Conservation (phyloP, 2,113 vertebrate species). For the Dromiciops gliroides region DNA sequence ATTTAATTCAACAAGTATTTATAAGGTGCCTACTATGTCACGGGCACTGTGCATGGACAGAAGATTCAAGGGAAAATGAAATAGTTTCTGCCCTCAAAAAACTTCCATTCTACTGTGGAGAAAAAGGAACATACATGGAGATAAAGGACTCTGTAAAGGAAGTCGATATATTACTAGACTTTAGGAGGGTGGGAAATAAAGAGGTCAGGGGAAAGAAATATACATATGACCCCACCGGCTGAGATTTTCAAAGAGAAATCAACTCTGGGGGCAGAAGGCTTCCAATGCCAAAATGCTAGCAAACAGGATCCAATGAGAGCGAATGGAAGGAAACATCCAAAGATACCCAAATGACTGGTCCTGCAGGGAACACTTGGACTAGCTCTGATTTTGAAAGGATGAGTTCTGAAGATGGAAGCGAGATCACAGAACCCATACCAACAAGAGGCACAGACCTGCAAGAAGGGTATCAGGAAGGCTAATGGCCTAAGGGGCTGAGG, state of each 20-base stretch:
- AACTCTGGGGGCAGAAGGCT: neutral
- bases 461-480: neutral
- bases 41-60: neutral
- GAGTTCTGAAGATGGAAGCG: neutral
- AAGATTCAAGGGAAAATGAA: neutral
- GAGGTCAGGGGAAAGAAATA: neutral
- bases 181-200: neutral
- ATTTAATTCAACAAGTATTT: neutral
- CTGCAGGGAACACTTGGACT: neutral
- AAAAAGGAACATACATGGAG: neutral
- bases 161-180: neutral
- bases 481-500: neutral
- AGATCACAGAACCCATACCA: neutral
- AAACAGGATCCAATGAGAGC: neutral
- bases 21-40: neutral
- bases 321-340: neutral
- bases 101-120: neutral
- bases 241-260: neutral
- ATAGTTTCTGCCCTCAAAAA: neutral
- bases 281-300: neutral
- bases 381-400: neutral
- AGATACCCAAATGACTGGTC: neutral
- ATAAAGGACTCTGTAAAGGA: neutral
- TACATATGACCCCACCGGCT: neutral
- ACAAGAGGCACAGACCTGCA: neutral